Base-by-base conservation (phyloP, 2,797 vertebrate genomes). In the Acrocephalus scirpaceus region DNA sequence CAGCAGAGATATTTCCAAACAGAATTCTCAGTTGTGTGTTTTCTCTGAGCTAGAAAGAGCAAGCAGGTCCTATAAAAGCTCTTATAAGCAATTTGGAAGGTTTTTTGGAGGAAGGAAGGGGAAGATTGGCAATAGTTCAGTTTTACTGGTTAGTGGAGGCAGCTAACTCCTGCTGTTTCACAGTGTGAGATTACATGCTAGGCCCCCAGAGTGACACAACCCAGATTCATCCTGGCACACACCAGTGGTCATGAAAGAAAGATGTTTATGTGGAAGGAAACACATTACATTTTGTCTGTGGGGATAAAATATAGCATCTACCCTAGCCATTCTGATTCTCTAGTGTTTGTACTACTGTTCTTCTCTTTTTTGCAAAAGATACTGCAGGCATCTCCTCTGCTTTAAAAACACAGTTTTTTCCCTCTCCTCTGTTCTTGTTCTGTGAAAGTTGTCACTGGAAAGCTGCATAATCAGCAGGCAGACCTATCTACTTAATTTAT, bases 51-150 rank as follows among this genome's bases (percentile, higher is more conserved):
- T 51, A 90, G 72, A 92, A 94, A 73, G 62, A 95, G 87, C 80
- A 84, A 65, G 47, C 40, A 88, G 71, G 66, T 85, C 81, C 57
- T 86, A 85, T 84, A 94, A 95, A 94, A 94, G 71, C 83, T 95
- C 84, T 93, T 94, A 77, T 47, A 96, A 95, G 78, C 91, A 90
- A 92, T 96, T 95, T 92, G 74, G 91, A 94, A 94, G 84, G 30
- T 5, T 92, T 93, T 92, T 58, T 88, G 67, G 80, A 88, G 74
- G 74, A 47, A 81, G 45, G 77, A 81, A 92, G 51, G 56, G 50
- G 38, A 76, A 73, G 61, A 40, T 80, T 96, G 86, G 78, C 78
- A 91, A 83, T 90, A 76, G 95, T 82, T 97, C 93, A 92, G 90
- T 92, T 96, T 93, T 83, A 95, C 66, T 95, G 92, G 93, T 83